Evolutionary conservation across 30 jellyfish, hydroid and myxozoan genomes (phyloP).

Genomic region (Nemopilema nomurai): DNA sequence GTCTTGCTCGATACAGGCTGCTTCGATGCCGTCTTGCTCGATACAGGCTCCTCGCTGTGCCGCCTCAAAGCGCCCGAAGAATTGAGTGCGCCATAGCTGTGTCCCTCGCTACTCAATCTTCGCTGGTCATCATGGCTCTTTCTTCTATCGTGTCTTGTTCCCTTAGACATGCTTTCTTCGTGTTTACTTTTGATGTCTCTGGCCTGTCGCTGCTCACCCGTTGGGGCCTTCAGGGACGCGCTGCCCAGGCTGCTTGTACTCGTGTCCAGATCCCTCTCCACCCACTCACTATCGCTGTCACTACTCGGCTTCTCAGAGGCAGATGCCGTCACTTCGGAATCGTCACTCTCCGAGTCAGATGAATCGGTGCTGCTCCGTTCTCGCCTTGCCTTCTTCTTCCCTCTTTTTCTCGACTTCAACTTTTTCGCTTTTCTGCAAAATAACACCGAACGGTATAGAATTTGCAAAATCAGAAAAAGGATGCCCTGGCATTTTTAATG

Average conservation of each 20-base stretch:
- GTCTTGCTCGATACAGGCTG: background rate
- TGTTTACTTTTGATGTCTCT: background rate
- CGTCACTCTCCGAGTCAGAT: constrained; percentile 29
- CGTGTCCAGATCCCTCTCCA: constrained; percentile 38
- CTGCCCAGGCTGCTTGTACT: background rate
- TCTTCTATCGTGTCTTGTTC: background rate
- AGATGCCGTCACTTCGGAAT: constrained; percentile 54
- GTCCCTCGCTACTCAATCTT: background rate
- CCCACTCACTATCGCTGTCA: constrained; percentile 74
- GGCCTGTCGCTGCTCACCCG: constrained; percentile 5
- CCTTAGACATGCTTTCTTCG: background rate
- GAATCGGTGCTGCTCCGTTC: background rate
- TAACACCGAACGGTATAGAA: background rate
- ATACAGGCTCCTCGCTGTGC: background rate
- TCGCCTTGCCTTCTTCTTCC: constrained; percentile 19
- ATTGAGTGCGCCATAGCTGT: background rate
- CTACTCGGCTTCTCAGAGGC: constrained; percentile 61
- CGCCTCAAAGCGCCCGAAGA: background rate
- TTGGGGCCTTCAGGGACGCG: background rate
- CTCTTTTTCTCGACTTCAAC: constrained; percentile 35
- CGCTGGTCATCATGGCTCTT: background rate
- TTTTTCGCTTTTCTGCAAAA: constrained; percentile 19
- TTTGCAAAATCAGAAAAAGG: background rate
- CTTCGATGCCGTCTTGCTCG: background rate
- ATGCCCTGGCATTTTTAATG: too few species aligned